A percentile compares a stretch with the other conserved stretches of the same genome.
phyloP scores from a whole-genome alignment of 2,888 invertebrate species.

The Penaeus monodon region DNA sequence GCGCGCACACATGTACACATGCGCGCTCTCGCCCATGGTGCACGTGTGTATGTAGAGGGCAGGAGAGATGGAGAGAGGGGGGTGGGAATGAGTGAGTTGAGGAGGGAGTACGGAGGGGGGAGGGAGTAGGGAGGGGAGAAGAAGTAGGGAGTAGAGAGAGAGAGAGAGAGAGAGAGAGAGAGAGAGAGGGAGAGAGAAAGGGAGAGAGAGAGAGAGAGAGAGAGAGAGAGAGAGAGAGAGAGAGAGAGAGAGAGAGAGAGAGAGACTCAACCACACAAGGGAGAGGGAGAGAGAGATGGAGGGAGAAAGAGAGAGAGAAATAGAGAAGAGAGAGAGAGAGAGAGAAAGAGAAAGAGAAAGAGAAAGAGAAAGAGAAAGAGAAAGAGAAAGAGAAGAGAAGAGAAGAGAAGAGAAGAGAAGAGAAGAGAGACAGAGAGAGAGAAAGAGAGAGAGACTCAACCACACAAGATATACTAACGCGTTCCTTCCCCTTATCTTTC shows the following conservation, averaged over 20 bases:
- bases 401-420: too few relatives aligned
- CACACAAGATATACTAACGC: too few relatives aligned
- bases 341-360: not conserved
- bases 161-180: slow-evolving; percentile 10
- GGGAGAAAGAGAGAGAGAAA: too few relatives aligned
- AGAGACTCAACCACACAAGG: not conserved
- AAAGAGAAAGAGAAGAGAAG: too few relatives aligned
- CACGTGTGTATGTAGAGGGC: not conserved
- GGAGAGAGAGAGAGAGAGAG: slow-evolving; percentile 25
- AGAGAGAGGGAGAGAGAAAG: slow-evolving; percentile 18
- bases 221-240: slow-evolving; percentile 30
- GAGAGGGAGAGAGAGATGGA: too few relatives aligned
- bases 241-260: slow-evolving; percentile 28
- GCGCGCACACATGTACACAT: too few relatives aligned
- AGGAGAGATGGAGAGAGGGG: not conserved
- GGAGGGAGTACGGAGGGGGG: not conserved
- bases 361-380: too few relatives aligned
- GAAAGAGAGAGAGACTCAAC: too few relatives aligned
- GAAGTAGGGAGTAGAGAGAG: not conserved
- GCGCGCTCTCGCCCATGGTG: too few relatives aligned
- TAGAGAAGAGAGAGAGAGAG: too few relatives aligned
- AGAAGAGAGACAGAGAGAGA: too few relatives aligned
- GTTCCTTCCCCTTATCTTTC: too few relatives aligned
- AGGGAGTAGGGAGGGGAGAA: not conserved
- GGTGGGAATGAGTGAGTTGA: not conserved